Percentiles rank a stretch among this genome's conserved stretches.
These are phyloP conservation scores for Acanthornis magna DNA, from an alignment of 2,797 vertebrate species.

Conservation along the genomic window DNA sequence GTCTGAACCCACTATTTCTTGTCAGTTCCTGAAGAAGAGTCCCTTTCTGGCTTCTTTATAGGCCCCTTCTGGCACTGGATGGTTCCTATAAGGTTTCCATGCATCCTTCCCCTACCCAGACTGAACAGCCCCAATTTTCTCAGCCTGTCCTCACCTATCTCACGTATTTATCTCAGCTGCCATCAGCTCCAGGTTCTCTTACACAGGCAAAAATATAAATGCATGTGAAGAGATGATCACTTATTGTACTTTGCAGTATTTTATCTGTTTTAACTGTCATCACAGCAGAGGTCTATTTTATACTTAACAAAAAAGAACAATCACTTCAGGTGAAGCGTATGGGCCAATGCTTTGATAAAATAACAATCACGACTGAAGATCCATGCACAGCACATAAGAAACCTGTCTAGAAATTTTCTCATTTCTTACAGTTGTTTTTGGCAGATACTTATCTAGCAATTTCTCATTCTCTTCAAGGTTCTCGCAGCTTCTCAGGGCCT, in stretches of 20 bases:
- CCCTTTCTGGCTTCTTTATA: neutral
- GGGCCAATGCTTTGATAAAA: neutral
- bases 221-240: neutral
- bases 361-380: neutral
- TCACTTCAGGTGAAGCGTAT: neutral
- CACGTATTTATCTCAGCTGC: neutral
- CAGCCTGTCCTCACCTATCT: neutral
- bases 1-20: neutral
- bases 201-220: neutral
- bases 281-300: neutral
- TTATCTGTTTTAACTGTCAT: neutral
- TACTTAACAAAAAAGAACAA: neutral
- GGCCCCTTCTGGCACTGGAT: neutral
- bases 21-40: neutral
- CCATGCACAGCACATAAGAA: neutral
- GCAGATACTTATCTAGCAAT: neutral
- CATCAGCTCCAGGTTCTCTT: neutral
- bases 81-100: neutral
- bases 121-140: neutral
- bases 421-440: neutral
- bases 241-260: neutral
- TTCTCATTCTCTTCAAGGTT: neutral
- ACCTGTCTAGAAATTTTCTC: neutral
- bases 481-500: neutral
- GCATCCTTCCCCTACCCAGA: neutral